phyloP scores from a whole-genome alignment of 37 sponge, comb jelly and placozoan genomes.

The Lycopodina hypogea region DNA sequence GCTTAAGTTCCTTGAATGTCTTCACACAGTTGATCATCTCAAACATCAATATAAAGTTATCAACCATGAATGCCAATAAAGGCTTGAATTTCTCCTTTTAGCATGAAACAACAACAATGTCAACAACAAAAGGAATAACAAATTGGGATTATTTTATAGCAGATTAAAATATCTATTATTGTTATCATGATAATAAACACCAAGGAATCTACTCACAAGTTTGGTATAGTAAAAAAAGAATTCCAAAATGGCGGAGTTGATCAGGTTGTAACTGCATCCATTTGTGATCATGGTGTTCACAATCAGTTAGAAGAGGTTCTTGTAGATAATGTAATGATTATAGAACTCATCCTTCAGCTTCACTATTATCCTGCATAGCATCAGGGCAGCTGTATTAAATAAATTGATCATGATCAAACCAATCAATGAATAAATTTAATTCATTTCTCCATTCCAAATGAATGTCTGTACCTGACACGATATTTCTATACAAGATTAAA shows the following conservation, averaged over 20 bases:
- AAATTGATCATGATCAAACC: neutral
- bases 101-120: neutral
- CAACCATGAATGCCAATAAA: slow-evolving; percentile 69
- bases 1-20: slow-evolving; percentile 75
- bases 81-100: slow-evolving; percentile 66
- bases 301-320: slow-evolving; percentile 82
- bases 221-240: slow-evolving; percentile 87
- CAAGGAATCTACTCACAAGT: slow-evolving; percentile 42
- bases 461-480: neutral
- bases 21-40: slow-evolving; percentile 71
- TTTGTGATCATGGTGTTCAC: slow-evolving; percentile 76
- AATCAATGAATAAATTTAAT: neutral
- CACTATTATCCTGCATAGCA: slow-evolving; percentile 86
- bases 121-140: neutral
- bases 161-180: neutral
- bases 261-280: slow-evolving; percentile 85
- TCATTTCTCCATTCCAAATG: slow-evolving; percentile 24
- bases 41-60: slow-evolving; percentile 60
- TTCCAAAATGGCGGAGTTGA: slow-evolving; percentile 94
- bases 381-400: slow-evolving; percentile 61
- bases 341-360: slow-evolving; percentile 96
- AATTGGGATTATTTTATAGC: neutral
- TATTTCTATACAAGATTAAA: too few relatives aligned
- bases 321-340: slow-evolving; percentile 84
- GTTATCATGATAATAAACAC: neutral